Evolutionary conservation across 2,113 vertebrate genomes (phyloP).

Genomic region (Pedetes capensis): DNA sequence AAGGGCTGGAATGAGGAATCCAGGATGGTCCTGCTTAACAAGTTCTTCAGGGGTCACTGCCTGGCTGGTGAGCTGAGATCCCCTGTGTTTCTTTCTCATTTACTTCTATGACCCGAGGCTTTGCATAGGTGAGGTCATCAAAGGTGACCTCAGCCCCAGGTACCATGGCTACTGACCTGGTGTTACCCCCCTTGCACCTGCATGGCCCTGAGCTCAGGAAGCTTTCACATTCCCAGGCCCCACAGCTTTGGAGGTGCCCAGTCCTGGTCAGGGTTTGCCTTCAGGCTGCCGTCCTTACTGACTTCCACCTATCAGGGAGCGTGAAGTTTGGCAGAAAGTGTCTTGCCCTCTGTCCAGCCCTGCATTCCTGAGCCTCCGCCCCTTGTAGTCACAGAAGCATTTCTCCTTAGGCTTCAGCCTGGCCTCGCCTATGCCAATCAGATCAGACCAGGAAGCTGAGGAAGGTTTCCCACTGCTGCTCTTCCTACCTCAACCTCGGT

Average conservation of each 20-base stretch:
- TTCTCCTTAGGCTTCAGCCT: background rate
- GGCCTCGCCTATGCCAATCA: background rate
- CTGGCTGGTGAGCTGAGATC: background rate
- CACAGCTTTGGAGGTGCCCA: background rate
- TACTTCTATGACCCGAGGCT: background rate
- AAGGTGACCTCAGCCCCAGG: conserved; percentile 6
- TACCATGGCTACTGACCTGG: background rate
- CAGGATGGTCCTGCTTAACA: background rate
- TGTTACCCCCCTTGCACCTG: background rate
- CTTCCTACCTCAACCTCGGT: background rate
- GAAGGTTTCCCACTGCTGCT: too few relatives aligned
- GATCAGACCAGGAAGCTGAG: background rate
- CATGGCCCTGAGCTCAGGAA: background rate
- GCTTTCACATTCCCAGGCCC: background rate
- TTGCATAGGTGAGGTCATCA: conserved; percentile 6
- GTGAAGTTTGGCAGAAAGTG: background rate
- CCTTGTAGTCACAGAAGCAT: background rate
- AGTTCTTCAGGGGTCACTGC: background rate
- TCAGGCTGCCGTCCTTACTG: background rate
- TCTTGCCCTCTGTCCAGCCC: background rate
- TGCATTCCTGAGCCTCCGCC: background rate
- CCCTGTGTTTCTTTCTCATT: background rate
- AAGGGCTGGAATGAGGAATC: background rate
- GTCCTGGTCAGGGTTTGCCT: background rate
- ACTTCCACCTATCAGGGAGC: background rate